Conservation (phyloP, 2,797 vertebrate species). For the Lemur catta region DNA sequence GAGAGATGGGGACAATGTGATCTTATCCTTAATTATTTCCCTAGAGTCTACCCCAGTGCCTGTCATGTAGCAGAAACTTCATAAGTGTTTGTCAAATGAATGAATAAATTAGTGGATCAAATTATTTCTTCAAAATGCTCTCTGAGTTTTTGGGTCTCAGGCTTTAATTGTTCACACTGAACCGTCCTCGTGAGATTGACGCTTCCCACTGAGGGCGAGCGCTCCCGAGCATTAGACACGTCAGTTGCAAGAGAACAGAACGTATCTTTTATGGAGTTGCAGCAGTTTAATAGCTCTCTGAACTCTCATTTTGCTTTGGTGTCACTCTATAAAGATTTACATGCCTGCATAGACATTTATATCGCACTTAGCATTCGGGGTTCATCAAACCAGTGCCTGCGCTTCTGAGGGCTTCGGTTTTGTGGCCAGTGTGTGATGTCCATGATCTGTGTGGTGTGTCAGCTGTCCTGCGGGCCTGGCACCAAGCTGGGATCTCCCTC, state of each 20-base stretch:
- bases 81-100: background rate
- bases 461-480: background rate
- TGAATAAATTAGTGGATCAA: background rate
- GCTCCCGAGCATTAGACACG: background rate
- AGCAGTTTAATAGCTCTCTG: background rate
- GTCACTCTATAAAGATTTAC: conserved; percentile 12
- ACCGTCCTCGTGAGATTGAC: background rate
- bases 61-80: background rate
- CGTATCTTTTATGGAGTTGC: background rate
- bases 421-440: background rate
- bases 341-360: background rate
- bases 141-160: background rate
- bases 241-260: background rate
- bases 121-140: background rate
- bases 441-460: background rate
- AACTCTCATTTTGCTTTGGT: background rate
- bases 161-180: background rate
- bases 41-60: background rate
- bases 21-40: background rate
- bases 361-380: background rate
- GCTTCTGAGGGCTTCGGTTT: background rate
- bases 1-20: background rate
- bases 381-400: background rate
- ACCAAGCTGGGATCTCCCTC: no score
- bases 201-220: background rate